A percentile compares a stretch with the other conserved stretches of the same genome.
Evolutionary conservation across 2,113 vertebrate species (phyloP).

Genomic region (Neotragus moschatus): DNA sequence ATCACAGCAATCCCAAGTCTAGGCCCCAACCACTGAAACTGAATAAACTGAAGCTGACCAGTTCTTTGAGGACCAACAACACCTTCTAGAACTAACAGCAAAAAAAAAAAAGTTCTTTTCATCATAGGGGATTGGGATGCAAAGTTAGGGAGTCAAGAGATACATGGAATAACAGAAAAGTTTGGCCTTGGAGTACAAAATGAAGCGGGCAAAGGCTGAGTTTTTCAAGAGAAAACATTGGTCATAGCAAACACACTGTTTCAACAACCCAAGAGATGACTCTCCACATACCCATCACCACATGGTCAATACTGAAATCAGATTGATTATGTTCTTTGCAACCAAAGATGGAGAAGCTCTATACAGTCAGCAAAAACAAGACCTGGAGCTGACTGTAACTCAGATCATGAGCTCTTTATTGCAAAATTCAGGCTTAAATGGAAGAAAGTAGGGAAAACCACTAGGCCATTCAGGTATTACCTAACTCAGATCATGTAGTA

Average conservation of each 20-base stretch:
- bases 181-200: not conserved
- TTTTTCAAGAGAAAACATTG: not conserved
- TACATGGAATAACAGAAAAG: not conserved
- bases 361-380: not conserved
- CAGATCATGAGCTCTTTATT: not conserved
- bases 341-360: not conserved
- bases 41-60: not conserved
- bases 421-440: not conserved
- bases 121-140: not conserved
- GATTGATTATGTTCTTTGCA: not conserved
- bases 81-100: not conserved
- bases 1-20: not conserved
- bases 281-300: not conserved
- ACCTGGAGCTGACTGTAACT: not conserved
- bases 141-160: not conserved
- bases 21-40: not conserved
- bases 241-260: not conserved
- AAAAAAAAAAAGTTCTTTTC: not conserved
- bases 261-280: not conserved
- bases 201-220: not conserved
- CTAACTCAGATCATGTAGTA: not conserved
- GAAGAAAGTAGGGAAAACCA: not conserved
- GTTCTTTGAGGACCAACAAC: not conserved
- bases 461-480: not conserved
- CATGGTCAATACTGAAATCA: not conserved